Percentiles rank a stretch among this genome's conserved stretches.
Evolutionary conservation across 2,888 invertebrate genomes (phyloP).

Genomic region (Vesta saturnalis): DNA sequence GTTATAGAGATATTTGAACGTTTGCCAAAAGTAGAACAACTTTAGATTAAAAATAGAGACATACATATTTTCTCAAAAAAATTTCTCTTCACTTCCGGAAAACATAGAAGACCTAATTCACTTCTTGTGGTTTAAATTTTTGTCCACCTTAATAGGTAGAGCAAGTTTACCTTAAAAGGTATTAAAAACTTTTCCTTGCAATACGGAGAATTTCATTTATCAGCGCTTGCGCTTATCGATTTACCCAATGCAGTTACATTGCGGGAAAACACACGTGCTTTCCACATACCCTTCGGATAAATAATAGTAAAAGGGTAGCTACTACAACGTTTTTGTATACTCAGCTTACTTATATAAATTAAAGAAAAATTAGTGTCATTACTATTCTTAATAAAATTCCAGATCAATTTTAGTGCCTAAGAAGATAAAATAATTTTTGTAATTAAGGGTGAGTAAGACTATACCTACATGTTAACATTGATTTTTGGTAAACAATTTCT

Average conservation of each 20-base stretch:
- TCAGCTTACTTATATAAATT: too few relatives aligned
- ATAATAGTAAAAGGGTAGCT: constrained; percentile 22
- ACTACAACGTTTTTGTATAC: too few relatives aligned
- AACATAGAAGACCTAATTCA: neutral
- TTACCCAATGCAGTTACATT: constrained; percentile 39
- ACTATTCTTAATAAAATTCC: neutral
- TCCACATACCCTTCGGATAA: constrained; percentile 24
- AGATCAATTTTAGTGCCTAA: neutral
- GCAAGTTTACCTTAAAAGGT: neutral
- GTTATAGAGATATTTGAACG: constrained; percentile 12
- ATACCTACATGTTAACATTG: too few relatives aligned
- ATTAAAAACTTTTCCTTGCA: constrained; percentile 36
- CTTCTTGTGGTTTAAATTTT: too few relatives aligned
- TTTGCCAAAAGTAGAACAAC: neutral
- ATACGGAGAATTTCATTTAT: constrained; percentile 23
- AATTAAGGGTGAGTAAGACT: too few relatives aligned
- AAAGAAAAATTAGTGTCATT: neutral
- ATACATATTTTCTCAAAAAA: constrained; percentile 9
- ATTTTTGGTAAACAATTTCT: too few relatives aligned
- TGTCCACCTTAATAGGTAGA: neutral
- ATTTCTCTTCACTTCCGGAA: neutral
- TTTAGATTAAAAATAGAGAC: constrained; percentile 14
- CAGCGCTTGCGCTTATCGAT: constrained; percentile 40
- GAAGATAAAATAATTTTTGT: too few relatives aligned
- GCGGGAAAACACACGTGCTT: constrained; percentile 42